Evolutionary conservation across 30 jellyfish, hydroid and myxozoan species (phyloP).

Genomic region (Pelagia noctiluca): DNA sequence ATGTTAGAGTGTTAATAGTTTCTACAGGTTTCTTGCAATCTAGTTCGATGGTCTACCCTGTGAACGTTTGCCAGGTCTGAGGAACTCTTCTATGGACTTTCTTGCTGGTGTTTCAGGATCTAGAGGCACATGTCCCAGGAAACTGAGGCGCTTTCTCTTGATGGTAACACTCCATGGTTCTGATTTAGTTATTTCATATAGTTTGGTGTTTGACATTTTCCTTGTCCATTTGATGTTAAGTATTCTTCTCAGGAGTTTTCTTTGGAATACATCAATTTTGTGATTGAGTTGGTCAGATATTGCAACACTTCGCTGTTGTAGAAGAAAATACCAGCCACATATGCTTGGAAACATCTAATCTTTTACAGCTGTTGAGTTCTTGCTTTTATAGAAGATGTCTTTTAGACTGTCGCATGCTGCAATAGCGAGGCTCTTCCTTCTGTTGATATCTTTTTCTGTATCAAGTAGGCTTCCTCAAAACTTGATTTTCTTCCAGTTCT

Average conservation of each 20-base stretch:
- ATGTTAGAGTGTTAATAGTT: no score
- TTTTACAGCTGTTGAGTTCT: not conserved
- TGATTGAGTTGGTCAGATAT: not conserved
- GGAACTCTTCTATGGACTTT: not conserved
- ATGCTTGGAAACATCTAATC: not conserved
- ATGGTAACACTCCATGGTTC: not conserved
- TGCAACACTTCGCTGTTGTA: not conserved
- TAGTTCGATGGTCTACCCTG: not conserved
- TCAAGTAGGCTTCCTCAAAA: not conserved
- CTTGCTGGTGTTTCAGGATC: not conserved
- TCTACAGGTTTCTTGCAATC: no score
- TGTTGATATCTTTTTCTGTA: slow-evolving; percentile 15
- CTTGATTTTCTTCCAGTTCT: slow-evolving; percentile 15
- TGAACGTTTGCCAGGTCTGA: not conserved
- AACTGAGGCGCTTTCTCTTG: not conserved
- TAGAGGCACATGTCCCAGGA: slow-evolving; percentile 1
- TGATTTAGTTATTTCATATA: not conserved
- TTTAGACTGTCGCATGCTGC: not conserved
- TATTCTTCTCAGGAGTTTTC: not conserved
- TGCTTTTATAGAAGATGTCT: not conserved
- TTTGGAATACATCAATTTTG: not conserved
- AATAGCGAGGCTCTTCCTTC: slow-evolving; percentile 5
- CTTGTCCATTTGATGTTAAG: not conserved
- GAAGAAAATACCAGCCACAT: not conserved
- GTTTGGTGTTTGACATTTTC: not conserved